Conservation (phyloP, 2,113 vertebrate genomes). For the Atractosteus spatula region DNA sequence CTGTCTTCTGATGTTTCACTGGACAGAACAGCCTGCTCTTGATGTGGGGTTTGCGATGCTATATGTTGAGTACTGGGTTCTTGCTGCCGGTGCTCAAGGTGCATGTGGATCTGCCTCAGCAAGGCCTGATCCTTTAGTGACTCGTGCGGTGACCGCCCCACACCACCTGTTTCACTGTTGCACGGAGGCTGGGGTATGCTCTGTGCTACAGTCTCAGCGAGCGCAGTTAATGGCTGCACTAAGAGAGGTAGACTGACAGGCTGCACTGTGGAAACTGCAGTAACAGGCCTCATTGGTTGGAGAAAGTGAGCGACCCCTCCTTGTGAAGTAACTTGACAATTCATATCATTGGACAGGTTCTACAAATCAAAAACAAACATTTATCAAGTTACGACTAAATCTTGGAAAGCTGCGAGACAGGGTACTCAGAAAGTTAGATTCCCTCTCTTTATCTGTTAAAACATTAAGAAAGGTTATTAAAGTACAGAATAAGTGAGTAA, state of each 20-base stretch:
- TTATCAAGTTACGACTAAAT: too few relatives aligned
- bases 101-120: slow-evolving; percentile 54
- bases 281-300: slow-evolving; percentile 7
- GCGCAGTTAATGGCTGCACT: slow-evolving; percentile 14
- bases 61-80: slow-evolving; percentile 30
- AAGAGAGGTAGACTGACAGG: slow-evolving; percentile 17
- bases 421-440: too few relatives aligned
- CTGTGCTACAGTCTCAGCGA: slow-evolving; percentile 23
- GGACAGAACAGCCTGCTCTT: slow-evolving; percentile 20
- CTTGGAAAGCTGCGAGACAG: too few relatives aligned
- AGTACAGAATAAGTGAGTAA: too few relatives aligned
- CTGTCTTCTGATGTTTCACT: slow-evolving; percentile 38
- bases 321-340: slow-evolving; percentile 33
- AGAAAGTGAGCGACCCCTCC: slow-evolving; percentile 15
- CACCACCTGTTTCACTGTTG: slow-evolving; percentile 33
- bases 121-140: slow-evolving; percentile 52
- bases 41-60: background rate
- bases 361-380: background rate
- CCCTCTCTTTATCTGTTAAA: too few relatives aligned
- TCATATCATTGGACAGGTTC: background rate
- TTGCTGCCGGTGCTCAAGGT: slow-evolving; percentile 50
- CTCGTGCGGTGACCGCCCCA: slow-evolving; percentile 30
- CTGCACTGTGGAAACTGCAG: slow-evolving; percentile 9
- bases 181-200: slow-evolving; percentile 13
- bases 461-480: too few relatives aligned